These are phyloP conservation scores for Sciaenops ocellatus DNA, from an alignment of 2,797 vertebrate species.

Conservation along the genomic window DNA sequence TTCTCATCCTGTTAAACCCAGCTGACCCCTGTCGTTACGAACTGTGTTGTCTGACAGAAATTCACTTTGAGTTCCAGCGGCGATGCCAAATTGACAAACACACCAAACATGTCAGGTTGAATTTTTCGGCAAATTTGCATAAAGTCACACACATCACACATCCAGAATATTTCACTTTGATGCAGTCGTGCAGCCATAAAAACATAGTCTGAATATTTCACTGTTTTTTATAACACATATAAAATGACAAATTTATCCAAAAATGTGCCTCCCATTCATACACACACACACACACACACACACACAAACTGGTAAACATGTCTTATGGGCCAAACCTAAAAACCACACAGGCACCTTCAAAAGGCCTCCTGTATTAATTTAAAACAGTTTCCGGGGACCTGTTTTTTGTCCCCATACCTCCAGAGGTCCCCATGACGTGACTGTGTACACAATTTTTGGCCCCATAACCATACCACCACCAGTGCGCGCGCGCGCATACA, in stretches of 20 bases:
- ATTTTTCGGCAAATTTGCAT: neutral
- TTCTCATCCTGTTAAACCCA: constrained; percentile 10
- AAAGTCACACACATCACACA: neutral
- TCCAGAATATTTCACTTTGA: neutral
- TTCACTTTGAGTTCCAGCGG: too few relatives aligned
- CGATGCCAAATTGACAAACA: neutral
- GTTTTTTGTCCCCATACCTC: too few relatives aligned
- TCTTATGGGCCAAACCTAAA: too few relatives aligned
- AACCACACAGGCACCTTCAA: too few relatives aligned
- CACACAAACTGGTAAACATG: too few relatives aligned
- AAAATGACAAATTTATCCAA: neutral
- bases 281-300: too few relatives aligned
- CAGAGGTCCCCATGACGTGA: too few relatives aligned
- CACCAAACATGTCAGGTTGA: neutral
- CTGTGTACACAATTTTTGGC: too few relatives aligned
- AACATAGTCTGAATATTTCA: neutral
- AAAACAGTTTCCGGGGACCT: too few relatives aligned
- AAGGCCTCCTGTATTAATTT: too few relatives aligned
- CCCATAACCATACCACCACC: too few relatives aligned
- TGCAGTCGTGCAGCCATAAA: neutral
- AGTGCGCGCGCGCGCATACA: too few relatives aligned
- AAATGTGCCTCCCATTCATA: neutral
- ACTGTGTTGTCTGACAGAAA: neutral
- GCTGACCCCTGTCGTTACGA: neutral
- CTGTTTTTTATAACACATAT: neutral